phyloP scores from a whole-genome alignment of 1,140 invertebrate genomes.

The Campoletis sonorensis region DNA sequence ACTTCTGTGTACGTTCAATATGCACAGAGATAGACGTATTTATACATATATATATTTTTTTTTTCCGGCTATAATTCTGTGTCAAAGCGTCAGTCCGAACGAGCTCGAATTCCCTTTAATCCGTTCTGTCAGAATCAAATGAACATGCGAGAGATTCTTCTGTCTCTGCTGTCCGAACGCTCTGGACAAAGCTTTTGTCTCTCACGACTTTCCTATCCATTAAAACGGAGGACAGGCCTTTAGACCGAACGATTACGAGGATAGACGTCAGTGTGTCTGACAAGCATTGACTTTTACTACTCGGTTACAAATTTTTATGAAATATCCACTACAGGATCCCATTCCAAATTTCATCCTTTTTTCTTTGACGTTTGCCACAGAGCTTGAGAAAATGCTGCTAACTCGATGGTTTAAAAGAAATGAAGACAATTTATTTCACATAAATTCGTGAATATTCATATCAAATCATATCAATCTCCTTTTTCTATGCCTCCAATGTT shows the following conservation, averaged over 20 bases:
- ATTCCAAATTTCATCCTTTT: background rate
- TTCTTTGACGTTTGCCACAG: background rate
- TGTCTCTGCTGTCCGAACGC: background rate
- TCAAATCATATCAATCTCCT: background rate
- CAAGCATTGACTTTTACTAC: background rate
- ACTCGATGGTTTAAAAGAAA: too few relatives aligned
- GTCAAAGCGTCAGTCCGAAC: conserved; percentile 42
- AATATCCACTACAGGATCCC: background rate
- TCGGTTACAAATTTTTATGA: background rate
- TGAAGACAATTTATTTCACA: too few relatives aligned
- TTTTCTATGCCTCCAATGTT: background rate
- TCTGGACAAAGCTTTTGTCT: background rate
- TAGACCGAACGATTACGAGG: background rate
- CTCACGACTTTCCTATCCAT: background rate
- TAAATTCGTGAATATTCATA: too few relatives aligned
- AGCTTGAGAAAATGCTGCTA: background rate
- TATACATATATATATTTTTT: background rate
- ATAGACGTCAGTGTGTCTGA: background rate
- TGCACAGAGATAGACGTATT: too few relatives aligned
- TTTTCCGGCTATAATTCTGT: conserved; percentile 30
- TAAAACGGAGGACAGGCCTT: background rate
- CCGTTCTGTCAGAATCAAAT: conserved; percentile 62
- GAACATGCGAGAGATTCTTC: conserved; percentile 45
- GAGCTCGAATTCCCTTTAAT: conserved; percentile 61
- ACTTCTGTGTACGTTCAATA: too few relatives aligned